Evolutionary conservation across 2,888 invertebrate species (phyloP), one percentile per base, ranked within the genome.

Genomic region (Parthenolecanium corni): DNA sequence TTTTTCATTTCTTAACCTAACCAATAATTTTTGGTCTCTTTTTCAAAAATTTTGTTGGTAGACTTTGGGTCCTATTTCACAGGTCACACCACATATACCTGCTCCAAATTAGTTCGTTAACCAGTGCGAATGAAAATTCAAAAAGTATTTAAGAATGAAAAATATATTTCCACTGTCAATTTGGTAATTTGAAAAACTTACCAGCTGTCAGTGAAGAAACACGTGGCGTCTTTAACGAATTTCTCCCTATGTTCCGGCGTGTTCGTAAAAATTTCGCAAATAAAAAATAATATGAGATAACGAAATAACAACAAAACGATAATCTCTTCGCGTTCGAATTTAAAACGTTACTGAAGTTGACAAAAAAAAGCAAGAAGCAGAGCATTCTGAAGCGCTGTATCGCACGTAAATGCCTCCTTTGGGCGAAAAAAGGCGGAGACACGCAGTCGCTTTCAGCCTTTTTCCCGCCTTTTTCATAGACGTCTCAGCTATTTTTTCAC

Each of bases 391-490:
- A 31, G 31, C 31, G 31, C 51, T 18, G n/a, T 40, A 4, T 16
- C 3, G 40, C 61, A 49, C 40, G 38, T 47, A 61, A 61, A 61
- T 38, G 61, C 61, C 61, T 61, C 51, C 38, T 61, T 61, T 61
- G 23, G 18, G 4, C n/a, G 21, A 49, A 61, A 61, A 46, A 61
- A 61, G 61, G 61, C 61, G 61, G 61, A 61, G 61, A 61, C 61
- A 49, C 61, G 61, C 61, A 61, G 61, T 23, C 61, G 61, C 61
- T 40, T 51, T 61, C 38, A 14, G 20, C 1, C 6, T 1, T 4
- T 38, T 61, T 51, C 3, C 61, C 61, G 61, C 61, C 61, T 49
- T 61, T 49, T 61, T 61, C 61, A 61, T 61, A 61, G 61, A 61
- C 38, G n/a, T 61, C 51, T 31, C 31, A 36, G 40, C 61, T 61